These are phyloP conservation scores for Spea hammondii DNA, from an alignment of 2,797 vertebrate genomes.

Conservation along the genomic window DNA sequence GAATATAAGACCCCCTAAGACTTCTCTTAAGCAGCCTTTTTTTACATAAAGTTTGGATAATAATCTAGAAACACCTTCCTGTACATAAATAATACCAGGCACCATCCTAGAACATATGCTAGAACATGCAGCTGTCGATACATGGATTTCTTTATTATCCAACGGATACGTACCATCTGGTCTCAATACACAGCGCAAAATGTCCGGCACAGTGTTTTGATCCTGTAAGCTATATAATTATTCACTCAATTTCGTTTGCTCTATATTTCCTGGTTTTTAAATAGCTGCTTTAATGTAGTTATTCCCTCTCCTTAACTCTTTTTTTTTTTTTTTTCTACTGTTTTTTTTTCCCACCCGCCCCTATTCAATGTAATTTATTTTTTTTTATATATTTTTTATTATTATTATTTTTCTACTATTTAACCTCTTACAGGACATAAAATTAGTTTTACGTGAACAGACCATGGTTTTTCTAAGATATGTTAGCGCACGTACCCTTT, in stretches of 20 bases:
- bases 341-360: no score
- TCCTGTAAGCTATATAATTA: background rate
- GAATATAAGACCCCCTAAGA: background rate
- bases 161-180: background rate
- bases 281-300: no score
- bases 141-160: background rate
- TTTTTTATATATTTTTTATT: no score
- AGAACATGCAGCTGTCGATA: background rate
- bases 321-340: no score
- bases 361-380: no score
- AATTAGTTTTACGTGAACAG: no score
- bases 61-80: slow-evolving; percentile 1
- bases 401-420: no score
- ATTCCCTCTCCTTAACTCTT: no score
- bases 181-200: background rate
- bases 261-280: background rate
- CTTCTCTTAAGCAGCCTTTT: background rate
- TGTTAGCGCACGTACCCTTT: no score
- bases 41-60: background rate
- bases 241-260: slow-evolving; percentile 2
- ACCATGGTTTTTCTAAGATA: no score
- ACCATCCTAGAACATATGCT: background rate
- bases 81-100: background rate
- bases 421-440: no score
- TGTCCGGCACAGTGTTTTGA: background rate